Evolutionary conservation across 2,888 invertebrate species (phyloP), one percentile per base, ranked within the genome.

Genomic region (Miltochrista miniata): DNA sequence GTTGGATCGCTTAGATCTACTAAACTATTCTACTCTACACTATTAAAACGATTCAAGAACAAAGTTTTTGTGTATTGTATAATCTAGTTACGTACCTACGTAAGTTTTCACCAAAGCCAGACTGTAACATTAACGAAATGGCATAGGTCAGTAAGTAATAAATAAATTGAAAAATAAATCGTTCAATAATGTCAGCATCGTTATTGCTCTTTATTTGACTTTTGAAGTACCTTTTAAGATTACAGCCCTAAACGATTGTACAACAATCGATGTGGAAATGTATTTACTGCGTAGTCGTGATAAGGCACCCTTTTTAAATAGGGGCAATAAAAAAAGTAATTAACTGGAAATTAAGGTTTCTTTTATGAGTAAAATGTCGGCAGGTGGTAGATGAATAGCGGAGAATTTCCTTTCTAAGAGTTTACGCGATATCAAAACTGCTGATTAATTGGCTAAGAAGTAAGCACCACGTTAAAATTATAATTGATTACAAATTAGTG

Each of bases 251-350:
- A 44, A 29, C 4, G 18, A 18, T 36, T 44, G 44, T 44, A 10
- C 35, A 13, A 29, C 36, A 36, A 42, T 38, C 43, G 43, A 47
- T 29, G 15, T 43, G 38, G 24, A 47, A 51, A 47, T 39, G 47
- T 47, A 38, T 47, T 51, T 47, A 47, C 43, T 11, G 18, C 43
- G 29, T 31, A 36, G 46, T 47, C 51, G 43, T 47, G 46, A 47
- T 51, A 51, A 35, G 34, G 12, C 29, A 31, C 42, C 51, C 42
- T 51, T 47, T 47, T 45, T 47, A 43, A 51, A 51, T 43, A 51
- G 35, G 8, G 29, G 13, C 14, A 38, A 30, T 43, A 43, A 51
- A 51, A 46, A 42, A 34, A 14, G 47, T 43, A 47, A 51, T 51
- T 47, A 51, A 51, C 43, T 5, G 24, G 15, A 34, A 43, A 34